Conservation (phyloP, 2,113 vertebrate genomes). For the Salminus brasiliensis region DNA sequence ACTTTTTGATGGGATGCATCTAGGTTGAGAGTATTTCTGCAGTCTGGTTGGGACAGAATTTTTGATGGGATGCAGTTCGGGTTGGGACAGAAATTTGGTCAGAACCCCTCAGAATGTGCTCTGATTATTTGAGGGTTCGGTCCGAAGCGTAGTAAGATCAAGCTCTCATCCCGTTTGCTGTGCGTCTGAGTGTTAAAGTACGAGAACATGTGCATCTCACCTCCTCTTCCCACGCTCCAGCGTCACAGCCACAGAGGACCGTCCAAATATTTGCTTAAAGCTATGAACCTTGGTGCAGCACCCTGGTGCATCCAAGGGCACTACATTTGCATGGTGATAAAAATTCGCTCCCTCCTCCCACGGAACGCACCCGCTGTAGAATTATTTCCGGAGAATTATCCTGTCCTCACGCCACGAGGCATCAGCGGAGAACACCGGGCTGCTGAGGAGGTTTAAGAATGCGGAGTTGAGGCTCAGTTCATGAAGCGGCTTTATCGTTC, state of each 20-base stretch:
- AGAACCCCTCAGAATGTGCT: too few species aligned
- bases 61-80: too few species aligned
- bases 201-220: conserved; percentile 3
- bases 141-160: neutral
- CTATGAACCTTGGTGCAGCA: conserved; percentile 62
- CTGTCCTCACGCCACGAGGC: neutral
- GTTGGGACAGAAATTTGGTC: too few species aligned
- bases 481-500: conserved; percentile 2
- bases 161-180: neutral
- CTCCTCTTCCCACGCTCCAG: conserved; percentile 28
- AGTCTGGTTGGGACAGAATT: too few species aligned
- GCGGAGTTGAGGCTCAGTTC: conserved; percentile 3
- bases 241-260: conserved; percentile 37
- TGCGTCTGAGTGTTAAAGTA: neutral
- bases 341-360: conserved; percentile 57
- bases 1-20: too few species aligned
- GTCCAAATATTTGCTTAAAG: conserved; percentile 68
- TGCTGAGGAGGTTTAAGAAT: neutral
- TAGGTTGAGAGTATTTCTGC: too few species aligned
- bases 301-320: conserved; percentile 46
- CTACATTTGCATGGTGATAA: conserved; percentile 68
- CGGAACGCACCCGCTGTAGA: conserved; percentile 34
- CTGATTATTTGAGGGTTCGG: neutral
- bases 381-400: conserved; percentile 8
- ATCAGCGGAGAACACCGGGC: neutral